A percentile compares a stretch with the other conserved stretches of the same genome.
phyloP scores from a whole-genome alignment of 2,113 vertebrate genomes.

The Globicephala melas region DNA sequence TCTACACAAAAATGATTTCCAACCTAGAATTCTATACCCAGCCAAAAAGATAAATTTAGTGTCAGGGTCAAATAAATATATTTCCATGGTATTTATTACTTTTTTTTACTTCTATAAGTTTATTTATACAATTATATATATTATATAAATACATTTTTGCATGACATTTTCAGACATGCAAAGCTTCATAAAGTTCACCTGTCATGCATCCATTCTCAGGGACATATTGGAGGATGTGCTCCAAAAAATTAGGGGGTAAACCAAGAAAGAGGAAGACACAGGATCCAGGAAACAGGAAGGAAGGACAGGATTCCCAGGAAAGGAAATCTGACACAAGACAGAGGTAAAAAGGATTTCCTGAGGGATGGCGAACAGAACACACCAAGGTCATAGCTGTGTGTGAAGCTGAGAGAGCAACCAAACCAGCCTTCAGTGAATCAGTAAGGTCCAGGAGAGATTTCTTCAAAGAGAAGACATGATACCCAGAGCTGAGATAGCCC shows the following conservation, averaged over 20 bases:
- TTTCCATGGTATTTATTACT: neutral
- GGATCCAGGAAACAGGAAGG: neutral
- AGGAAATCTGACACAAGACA: neutral
- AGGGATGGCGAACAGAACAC: neutral
- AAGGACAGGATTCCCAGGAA: neutral
- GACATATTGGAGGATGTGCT: neutral
- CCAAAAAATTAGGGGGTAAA: neutral
- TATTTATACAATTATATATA: neutral
- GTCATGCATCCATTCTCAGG: neutral
- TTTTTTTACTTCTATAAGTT: neutral
- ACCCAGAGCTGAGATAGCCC: neutral
- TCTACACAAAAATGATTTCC: conserved; percentile 9
- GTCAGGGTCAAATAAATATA: neutral
- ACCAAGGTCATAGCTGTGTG: neutral
- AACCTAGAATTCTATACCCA: neutral
- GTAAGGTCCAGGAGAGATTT: neutral
- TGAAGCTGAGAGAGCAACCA: neutral
- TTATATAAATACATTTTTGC: neutral
- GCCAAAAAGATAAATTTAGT: neutral
- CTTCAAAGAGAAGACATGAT: neutral
- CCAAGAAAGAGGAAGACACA: neutral
- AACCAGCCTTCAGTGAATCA: neutral
- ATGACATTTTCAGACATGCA: neutral
- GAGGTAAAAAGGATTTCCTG: neutral
- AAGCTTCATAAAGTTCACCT: neutral